phyloP scores from a whole-genome alignment of 2,113 vertebrate species.

The Cairina moschata region DNA sequence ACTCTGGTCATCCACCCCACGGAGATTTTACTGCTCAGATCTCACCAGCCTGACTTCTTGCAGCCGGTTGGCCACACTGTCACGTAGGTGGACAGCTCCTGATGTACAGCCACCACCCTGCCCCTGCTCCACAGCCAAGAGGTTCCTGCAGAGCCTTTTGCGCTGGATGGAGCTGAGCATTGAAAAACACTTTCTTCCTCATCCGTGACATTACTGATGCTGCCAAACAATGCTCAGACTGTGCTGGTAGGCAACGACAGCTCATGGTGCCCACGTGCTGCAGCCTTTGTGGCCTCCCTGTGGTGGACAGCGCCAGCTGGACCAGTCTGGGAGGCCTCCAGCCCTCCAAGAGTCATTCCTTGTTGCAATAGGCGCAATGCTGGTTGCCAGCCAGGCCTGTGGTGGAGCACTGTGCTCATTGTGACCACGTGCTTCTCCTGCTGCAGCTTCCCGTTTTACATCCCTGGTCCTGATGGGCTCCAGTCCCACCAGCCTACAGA shows the following conservation, averaged over 20 bases:
- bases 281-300: background rate
- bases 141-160: background rate
- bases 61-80: background rate
- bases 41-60: background rate
- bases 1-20: background rate
- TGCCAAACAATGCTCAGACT: background rate
- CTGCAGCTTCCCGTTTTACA: background rate
- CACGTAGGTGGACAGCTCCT: background rate
- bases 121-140: background rate
- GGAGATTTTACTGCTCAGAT: too few relatives aligned
- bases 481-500: background rate
- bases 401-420: rapidly evolving
- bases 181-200: background rate
- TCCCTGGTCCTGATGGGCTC: background rate
- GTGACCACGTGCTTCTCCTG: rapidly evolving
- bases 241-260: background rate
- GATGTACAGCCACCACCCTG: background rate
- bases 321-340: background rate
- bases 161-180: rapidly evolving
- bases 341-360: background rate
- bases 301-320: background rate
- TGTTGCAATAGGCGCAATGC: background rate
- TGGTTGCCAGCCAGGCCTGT: background rate
- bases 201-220: background rate
- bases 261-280: background rate